A percentile compares a stretch with the other conserved stretches of the same genome.
These are phyloP conservation scores for Hyalella azteca DNA, from an alignment of 2,888 invertebrate species.

Conservation along the genomic window DNA sequence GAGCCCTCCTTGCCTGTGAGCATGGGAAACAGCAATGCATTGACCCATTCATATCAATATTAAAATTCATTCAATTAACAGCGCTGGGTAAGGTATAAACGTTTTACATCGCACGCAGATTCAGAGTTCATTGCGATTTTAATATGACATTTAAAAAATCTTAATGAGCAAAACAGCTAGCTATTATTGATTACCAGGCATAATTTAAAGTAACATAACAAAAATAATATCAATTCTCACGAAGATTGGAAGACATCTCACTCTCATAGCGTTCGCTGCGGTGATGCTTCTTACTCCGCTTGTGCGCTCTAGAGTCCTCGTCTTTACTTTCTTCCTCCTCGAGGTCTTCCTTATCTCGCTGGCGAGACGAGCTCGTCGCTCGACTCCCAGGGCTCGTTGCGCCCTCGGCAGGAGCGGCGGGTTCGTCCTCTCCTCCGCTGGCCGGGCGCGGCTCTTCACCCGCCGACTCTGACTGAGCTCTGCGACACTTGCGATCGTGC, in stretches of 20 bases:
- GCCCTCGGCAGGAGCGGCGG: background rate
- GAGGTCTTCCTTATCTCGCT: background rate
- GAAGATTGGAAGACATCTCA: background rate
- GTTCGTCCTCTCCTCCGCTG: background rate
- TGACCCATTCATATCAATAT: too few relatives aligned
- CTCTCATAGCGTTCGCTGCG: background rate
- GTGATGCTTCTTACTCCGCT: background rate
- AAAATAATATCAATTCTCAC: too few relatives aligned
- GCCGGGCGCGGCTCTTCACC: background rate
- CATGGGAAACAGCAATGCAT: background rate
- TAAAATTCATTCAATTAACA: too few relatives aligned
- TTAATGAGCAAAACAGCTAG: too few relatives aligned
- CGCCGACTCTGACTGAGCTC: background rate
- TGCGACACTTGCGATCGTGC: background rate
- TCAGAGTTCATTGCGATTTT: too few relatives aligned
- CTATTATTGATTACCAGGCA: too few relatives aligned
- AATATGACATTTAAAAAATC: too few relatives aligned
- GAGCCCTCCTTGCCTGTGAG: background rate
- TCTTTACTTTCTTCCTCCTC: background rate
- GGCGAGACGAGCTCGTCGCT: background rate
- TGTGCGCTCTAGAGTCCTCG: background rate
- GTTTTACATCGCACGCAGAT: too few relatives aligned
- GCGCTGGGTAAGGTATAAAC: too few relatives aligned
- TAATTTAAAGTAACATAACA: too few relatives aligned
- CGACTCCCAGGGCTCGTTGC: background rate